Evolutionary conservation across 1,140 invertebrate genomes (phyloP), one percentile per base, ranked within the genome.

Genomic region (Pseudomyrmex sp.): DNA sequence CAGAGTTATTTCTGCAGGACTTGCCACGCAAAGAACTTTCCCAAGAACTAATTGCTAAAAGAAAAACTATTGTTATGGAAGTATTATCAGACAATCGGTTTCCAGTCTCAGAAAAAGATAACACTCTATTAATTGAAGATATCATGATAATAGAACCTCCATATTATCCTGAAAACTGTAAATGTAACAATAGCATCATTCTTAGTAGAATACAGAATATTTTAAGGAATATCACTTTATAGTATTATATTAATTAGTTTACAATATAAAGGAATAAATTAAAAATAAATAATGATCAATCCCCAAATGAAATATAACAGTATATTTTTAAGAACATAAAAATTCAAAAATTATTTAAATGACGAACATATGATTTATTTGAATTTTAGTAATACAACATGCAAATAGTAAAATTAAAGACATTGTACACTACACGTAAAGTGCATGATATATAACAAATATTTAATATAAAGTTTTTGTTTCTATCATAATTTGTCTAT

Each of bases 111-210:
- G 92, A 94, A 82, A 85, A 91, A 13, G 72, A 92, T 46, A 87
- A 87, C 18, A 63, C 92, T 44, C 69, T 94, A 46, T 83, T 82
- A 18, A 92, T 94, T 13, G 87, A 91, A 74, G 89, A 92, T 62
- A 89, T 84, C 18, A 56, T 94, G 7, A 87, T 84, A 0, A 93
- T 94, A 83, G 89, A 93, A 82, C 93, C 94, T 20, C 94, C 93
- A 2, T 94, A 94, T 68, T 85, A 85, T 12, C 54, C 85, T 2
- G 89, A 93, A 44, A 89, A 93, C 77, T 93, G 92, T 50, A 76
- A 90, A 23, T 93, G 92, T 35, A 88, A 88, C 0, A 94, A 93
- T 26, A 91, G 85, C 66, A 92, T 92, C 70, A 87, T 94, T 75
- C 87, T 94, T 70, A 89, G 65, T 65, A 93, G 91, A 89, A 90